phyloP scores from a whole-genome alignment of 2,113 vertebrate species.

The Python bivittatus region DNA sequence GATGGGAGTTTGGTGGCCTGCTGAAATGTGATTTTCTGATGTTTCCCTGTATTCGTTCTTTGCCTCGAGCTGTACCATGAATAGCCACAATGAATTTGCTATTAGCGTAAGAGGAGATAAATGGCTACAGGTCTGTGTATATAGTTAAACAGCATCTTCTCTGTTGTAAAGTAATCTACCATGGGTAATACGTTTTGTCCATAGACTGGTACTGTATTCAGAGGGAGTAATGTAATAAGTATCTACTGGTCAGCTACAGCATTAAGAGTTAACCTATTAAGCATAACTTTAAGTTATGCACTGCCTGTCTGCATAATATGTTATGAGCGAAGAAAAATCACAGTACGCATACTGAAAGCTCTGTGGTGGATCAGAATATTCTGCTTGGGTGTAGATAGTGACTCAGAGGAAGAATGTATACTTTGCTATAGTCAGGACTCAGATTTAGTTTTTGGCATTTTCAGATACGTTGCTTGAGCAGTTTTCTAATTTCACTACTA shows the following conservation, averaged over 20 bases:
- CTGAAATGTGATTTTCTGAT: conserved; percentile 62
- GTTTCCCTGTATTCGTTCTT: conserved; percentile 60
- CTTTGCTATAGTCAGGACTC: no score
- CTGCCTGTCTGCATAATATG: conserved; percentile 16
- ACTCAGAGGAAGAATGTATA: background rate
- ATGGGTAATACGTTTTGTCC: conserved; percentile 3
- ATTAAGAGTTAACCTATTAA: conserved; percentile 28
- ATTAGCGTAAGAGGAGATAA: conserved; percentile 42
- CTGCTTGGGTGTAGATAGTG: background rate
- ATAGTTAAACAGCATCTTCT: accelerated
- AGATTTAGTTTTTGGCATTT: background rate
- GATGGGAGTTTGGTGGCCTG: conserved; percentile 56
- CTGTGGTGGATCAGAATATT: background rate
- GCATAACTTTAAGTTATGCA: conserved; percentile 36
- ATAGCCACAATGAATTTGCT: conserved; percentile 43
- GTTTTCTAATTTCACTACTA: background rate
- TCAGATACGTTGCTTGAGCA: background rate
- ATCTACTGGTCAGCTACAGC: background rate
- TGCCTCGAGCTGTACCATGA: conserved; percentile 42
- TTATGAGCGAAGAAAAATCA: background rate
- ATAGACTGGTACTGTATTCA: conserved; percentile 28
- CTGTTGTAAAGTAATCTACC: conserved; percentile 9
- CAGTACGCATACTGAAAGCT: background rate
- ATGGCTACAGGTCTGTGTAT: conserved; percentile 21
- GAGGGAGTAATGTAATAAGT: conserved; percentile 19